phyloP scores from a whole-genome alignment of 1,140 invertebrate genomes.

The Drosophila sulfurigaster region DNA sequence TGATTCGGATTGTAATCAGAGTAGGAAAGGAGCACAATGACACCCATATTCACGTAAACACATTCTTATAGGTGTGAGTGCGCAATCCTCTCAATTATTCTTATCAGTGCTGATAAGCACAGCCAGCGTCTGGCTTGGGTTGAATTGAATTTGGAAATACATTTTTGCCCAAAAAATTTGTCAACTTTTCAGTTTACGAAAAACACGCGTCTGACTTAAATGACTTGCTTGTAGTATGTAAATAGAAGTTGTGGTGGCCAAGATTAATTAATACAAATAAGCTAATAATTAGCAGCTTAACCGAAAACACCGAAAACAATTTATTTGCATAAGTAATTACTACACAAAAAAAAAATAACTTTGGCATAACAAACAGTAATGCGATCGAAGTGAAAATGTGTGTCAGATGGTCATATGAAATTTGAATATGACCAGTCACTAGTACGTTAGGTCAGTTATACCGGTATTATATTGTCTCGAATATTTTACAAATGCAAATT shows the following conservation, averaged over 20 bases:
- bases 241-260: constrained; percentile 20
- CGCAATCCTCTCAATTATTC: constrained; percentile 12
- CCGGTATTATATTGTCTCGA: background rate
- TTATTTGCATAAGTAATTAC: constrained; percentile 35
- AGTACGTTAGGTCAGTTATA: constrained; percentile 18
- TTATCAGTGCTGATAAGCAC: constrained; percentile 45
- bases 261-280: constrained; percentile 25
- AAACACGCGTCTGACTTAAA: constrained; percentile 18
- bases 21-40: constrained; percentile 10
- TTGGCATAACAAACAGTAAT: constrained; percentile 32
- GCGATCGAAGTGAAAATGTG: constrained; percentile 42
- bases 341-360: constrained; percentile 1
- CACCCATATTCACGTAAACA: background rate
- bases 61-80: background rate
- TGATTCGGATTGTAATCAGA: background rate
- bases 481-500: background rate
- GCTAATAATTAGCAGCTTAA: constrained; percentile 8
- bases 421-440: constrained; percentile 56
- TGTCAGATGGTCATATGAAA: constrained; percentile 55
- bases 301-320: background rate
- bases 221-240: constrained; percentile 28
- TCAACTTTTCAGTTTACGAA: constrained; percentile 25
- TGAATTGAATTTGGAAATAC: constrained; percentile 4
- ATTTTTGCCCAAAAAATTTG: constrained; percentile 26
- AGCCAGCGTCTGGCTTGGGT: constrained; percentile 1